Conservation (phyloP, 2,888 invertebrate species). For the Harpalus rufipes region DNA sequence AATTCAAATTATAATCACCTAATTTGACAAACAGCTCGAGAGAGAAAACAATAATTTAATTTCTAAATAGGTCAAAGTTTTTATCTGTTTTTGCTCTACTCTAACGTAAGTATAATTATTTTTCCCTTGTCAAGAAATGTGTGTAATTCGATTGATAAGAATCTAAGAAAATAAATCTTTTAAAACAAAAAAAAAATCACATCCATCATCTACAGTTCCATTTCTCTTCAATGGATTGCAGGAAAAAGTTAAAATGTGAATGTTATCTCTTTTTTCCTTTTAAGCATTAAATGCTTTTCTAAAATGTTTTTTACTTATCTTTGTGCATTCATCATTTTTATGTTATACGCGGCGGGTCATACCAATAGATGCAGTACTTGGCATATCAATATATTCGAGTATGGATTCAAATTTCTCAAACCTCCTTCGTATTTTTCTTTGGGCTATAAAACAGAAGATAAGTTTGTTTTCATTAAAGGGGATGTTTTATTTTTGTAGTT, state of each 20-base stretch:
- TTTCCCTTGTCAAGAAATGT: not conserved
- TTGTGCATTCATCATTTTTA: constrained; percentile 51
- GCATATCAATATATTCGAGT: constrained; percentile 11
- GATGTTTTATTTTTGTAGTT: not conserved
- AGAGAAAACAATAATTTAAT: constrained; percentile 21
- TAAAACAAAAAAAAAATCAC: constrained; percentile 36
- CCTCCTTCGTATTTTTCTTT: constrained; percentile 5
- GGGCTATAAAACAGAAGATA: constrained; percentile 7
- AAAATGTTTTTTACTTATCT: constrained; percentile 52
- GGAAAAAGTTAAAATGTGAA: constrained; percentile 44
- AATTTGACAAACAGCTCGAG: not conserved
- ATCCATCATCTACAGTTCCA: constrained; percentile 49
- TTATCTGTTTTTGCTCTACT: constrained; percentile 1
- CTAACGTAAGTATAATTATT: constrained; percentile 8
- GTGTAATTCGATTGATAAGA: constrained; percentile 10
- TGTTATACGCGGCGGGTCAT: constrained; percentile 23
- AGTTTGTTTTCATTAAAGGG: not conserved
- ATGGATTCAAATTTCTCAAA: constrained; percentile 34
- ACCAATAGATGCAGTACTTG: constrained; percentile 37
- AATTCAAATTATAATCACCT: constrained; percentile 3
- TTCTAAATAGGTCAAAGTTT: not conserved
- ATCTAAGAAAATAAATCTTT: constrained; percentile 24
- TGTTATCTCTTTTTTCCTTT: constrained; percentile 55
- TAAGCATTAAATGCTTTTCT: constrained; percentile 47
- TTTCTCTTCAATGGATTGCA: constrained; percentile 31